Conservation (phyloP, 1,140 invertebrate species). For the Drosophila grimshawi region DNA sequence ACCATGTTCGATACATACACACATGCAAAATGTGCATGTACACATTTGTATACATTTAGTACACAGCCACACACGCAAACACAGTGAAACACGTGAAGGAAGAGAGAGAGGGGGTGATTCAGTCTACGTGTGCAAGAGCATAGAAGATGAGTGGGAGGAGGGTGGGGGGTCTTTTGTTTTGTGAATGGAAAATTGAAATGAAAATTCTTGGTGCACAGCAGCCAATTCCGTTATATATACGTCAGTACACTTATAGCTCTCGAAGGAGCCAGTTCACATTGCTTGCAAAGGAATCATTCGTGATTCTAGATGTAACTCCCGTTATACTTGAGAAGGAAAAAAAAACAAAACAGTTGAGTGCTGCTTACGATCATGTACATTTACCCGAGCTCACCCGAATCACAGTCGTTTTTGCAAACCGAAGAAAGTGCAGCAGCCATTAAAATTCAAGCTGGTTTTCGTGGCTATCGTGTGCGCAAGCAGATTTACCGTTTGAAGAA, state of each 20-base stretch:
- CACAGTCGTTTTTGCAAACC: conserved; percentile 66
- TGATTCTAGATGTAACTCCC: background rate
- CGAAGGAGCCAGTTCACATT: conserved; percentile 59
- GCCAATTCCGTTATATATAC: conserved; percentile 65
- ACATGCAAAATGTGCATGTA: conserved; percentile 1
- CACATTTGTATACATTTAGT: conserved; percentile 23
- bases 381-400: conserved; percentile 80
- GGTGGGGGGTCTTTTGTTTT: conserved; percentile 65
- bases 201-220: conserved; percentile 72
- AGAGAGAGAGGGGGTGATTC: conserved; percentile 2
- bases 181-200: conserved; percentile 80
- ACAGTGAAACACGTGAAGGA: background rate
- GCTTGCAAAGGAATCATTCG: conserved; percentile 1
- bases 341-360: conserved; percentile 38
- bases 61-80: background rate
- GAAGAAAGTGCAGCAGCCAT: conserved; percentile 88
- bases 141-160: conserved; percentile 43
- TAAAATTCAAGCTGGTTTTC: conserved; percentile 90
- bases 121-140: conserved; percentile 26
- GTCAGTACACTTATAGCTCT: conserved; percentile 72
- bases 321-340: conserved; percentile 1
- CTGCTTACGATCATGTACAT: conserved; percentile 78
- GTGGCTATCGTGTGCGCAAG: conserved; percentile 89
- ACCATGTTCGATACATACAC: conserved; percentile 2
- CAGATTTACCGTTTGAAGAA: conserved; percentile 85